Evolutionary conservation across 2,888 invertebrate genomes (phyloP).

Genomic region (Phoronis australis): DNA sequence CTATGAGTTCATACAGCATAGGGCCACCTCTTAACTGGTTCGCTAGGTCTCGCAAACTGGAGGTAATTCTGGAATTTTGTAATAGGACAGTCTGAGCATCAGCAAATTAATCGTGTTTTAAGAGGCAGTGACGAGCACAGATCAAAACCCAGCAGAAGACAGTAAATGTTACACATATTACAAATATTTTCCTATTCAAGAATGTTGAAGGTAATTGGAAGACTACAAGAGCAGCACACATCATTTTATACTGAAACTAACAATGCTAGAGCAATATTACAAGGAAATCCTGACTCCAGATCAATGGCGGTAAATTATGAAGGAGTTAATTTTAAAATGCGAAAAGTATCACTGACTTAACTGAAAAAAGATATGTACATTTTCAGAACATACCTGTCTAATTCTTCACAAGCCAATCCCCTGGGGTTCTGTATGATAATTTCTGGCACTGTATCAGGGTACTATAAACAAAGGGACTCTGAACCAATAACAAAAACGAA

Average conservation of each 20-base stretch:
- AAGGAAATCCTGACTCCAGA: no score
- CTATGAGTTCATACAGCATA: constrained; percentile 82
- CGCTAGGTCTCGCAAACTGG: constrained; percentile 32
- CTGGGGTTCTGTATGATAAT: constrained; percentile 74
- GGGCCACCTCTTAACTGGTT: constrained; percentile 62
- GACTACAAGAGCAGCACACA: not conserved
- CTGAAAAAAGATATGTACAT: no score
- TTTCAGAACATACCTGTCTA: constrained; percentile 58
- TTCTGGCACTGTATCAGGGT: constrained; percentile 72
- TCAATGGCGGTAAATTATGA: no score
- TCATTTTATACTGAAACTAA: no score
- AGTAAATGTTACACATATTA: not conserved
- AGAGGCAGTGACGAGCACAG: not conserved
- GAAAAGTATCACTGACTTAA: no score
- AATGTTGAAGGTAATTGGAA: constrained; percentile 1
- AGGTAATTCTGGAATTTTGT: constrained; percentile 6
- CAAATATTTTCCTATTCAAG: not conserved
- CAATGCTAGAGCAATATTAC: no score
- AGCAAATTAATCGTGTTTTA: no score
- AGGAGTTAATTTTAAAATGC: no score
- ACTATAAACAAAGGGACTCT: no score
- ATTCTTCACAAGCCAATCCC: constrained; percentile 73
- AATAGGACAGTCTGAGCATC: no score
- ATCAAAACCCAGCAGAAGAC: not conserved
- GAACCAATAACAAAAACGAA: no score